Evolutionary conservation across 2,888 invertebrate genomes (phyloP).

Genomic region (Sinhomidia bicolor): DNA sequence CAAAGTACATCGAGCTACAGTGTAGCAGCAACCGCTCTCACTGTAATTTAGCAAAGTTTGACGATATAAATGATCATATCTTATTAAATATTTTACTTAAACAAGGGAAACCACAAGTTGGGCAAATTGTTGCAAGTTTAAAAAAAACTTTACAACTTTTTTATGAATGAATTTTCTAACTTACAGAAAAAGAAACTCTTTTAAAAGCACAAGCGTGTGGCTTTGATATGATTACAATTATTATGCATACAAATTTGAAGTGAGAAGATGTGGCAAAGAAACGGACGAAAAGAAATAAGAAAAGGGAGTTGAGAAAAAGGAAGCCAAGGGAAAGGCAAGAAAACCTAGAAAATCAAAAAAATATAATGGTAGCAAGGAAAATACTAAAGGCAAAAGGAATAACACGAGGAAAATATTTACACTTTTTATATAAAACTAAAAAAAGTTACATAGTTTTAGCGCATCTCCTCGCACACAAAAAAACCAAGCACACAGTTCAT

Average conservation of each 20-base stretch:
- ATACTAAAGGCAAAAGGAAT: too few relatives aligned
- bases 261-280: not conserved
- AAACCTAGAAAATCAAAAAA: not conserved
- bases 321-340: conserved; percentile 11
- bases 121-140: not conserved
- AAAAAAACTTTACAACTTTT: not conserved
- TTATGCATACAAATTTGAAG: not conserved
- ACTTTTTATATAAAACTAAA: not conserved
- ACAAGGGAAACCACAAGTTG: not conserved
- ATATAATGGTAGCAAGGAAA: too few relatives aligned
- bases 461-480: too few relatives aligned
- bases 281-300: not conserved
- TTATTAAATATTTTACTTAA: conserved; percentile 2
- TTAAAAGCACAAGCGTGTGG: too few relatives aligned
- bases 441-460: not conserved
- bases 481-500: not conserved
- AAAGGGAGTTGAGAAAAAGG: not conserved
- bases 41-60: not conserved
- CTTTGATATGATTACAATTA: not conserved
- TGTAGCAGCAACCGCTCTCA: not conserved
- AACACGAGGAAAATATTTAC: not conserved
- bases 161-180: conserved; percentile 9
- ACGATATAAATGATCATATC: too few relatives aligned
- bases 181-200: too few relatives aligned
- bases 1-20: too few relatives aligned